phyloP scores from a whole-genome alignment of 2,113 vertebrate species.

The Labeo catla region DNA sequence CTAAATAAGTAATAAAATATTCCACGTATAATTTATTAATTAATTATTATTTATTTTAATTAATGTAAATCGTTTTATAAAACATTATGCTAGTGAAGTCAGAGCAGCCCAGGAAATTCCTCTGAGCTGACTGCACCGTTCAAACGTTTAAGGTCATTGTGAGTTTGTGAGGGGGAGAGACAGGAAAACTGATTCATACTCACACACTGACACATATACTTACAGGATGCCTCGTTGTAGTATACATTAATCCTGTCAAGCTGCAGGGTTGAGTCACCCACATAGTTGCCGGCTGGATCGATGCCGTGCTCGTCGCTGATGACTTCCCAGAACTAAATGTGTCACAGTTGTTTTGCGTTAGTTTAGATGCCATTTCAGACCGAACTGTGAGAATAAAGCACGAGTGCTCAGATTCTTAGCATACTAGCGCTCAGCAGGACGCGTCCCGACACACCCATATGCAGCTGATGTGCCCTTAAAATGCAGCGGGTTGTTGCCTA shows the following conservation, averaged over 20 bases:
- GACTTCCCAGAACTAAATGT: slow-evolving; percentile 89
- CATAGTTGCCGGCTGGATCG: slow-evolving; percentile 87
- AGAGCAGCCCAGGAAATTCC: slow-evolving; percentile 29
- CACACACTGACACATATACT: slow-evolving; percentile 67
- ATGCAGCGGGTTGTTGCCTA: not conserved
- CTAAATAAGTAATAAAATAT: not conserved
- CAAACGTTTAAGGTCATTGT: slow-evolving; percentile 16
- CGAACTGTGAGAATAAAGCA: not conserved
- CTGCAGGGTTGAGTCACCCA: slow-evolving; percentile 88
- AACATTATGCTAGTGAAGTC: not conserved
- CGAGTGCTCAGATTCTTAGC: slow-evolving; percentile 6
- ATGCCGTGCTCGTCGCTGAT: slow-evolving; percentile 94
- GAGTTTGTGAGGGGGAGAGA: not conserved
- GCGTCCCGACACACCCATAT: slow-evolving; percentile 44
- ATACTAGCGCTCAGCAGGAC: not conserved
- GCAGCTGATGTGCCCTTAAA: slow-evolving; percentile 5
- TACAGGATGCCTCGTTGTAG: slow-evolving; percentile 93
- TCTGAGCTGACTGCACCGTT: slow-evolving; percentile 38
- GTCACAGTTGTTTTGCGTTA: slow-evolving; percentile 2
- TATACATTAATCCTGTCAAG: slow-evolving; percentile 93
- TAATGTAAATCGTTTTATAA: not conserved
- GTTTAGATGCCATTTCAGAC: not conserved
- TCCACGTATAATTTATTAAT: not conserved
- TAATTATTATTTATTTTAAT: not conserved
- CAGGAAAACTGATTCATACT: slow-evolving; percentile 34